Evolutionary conservation across 2,113 vertebrate genomes (phyloP), one percentile per base, ranked within the genome.

Genomic region (Melanostigma gelatinosum): DNA sequence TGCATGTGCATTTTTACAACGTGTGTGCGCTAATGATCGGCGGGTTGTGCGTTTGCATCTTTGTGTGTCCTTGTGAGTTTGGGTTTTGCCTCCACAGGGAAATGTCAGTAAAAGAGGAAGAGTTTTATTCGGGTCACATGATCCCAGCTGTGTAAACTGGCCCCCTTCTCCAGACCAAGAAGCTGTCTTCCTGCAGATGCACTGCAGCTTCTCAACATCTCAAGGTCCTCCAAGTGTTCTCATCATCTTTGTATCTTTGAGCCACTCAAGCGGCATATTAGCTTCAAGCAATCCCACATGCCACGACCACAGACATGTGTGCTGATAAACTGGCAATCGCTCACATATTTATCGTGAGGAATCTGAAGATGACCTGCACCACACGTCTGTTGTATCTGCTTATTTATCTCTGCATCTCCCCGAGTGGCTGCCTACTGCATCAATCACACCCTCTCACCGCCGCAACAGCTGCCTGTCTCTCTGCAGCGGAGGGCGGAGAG

Each of bases 381-480:
- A 72, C 57, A 46, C 69, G 84, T 34, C 66, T 36, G 67, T 18
- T 18, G 5, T 83, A 76, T 86, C 48, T 64, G 85, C 75, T 52
- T 48, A 68, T 83, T 83, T 81, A 82, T 85, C 80, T 72, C 1
- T 76, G 27, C 61, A 50, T 89, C 82, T 81, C 62, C 62, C 80
- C 71, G 67, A 57, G 83, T 75, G 62, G 83, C 75, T 81, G 82
- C 84, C 81, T 60, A 29, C 88, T 75, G 79, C 57, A 87, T 89
- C 88, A 90, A 78, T 82, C 79, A 71, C 85, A 86, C 79, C 76
- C 75, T 78, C 69, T 83, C 85, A 34, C 69, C 85, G 18, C 85
- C 48, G 18, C 85, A 88, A 83, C 93, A 93, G 92, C 92, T 93
- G 93, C 79, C 82, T 88, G 77, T 85, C 8, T 44, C 86, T 70